Evolutionary conservation across 2,888 invertebrate species (phyloP).

Genomic region (Gastrophysa polygoni): DNA sequence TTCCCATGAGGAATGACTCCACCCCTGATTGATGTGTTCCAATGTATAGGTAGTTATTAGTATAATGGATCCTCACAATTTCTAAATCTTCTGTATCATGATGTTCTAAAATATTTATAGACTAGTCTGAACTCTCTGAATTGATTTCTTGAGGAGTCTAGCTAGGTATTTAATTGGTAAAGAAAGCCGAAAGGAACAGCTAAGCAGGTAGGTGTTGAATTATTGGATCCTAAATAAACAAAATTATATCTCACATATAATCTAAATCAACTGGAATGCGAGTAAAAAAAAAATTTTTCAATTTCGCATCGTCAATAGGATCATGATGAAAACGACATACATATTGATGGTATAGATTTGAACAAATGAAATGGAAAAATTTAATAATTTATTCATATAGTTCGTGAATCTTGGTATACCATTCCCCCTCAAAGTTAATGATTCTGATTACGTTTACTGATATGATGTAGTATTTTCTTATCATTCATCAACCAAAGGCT

Average conservation of each 20-base stretch:
- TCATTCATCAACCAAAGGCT: no score
- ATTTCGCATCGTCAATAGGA: no score
- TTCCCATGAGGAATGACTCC: background rate
- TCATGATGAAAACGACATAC: no score
- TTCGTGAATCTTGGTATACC: no score
- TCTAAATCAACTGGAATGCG: no score
- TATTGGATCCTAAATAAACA: background rate
- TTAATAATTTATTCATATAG: no score
- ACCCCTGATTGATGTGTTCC: background rate
- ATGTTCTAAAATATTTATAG: background rate
- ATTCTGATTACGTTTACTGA: no score
- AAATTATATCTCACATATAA: background rate
- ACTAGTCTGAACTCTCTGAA: background rate
- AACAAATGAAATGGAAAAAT: no score
- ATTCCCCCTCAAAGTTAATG: no score
- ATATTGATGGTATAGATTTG: no score
- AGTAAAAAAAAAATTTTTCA: no score
- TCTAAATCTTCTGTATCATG: background rate
- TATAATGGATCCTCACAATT: background rate
- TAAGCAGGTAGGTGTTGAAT: background rate
- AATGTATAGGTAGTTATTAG: background rate
- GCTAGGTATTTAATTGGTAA: background rate
- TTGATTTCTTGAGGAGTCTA: background rate
- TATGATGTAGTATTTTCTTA: no score
- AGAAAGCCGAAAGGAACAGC: background rate